Percentiles rank a stretch among this genome's conserved stretches.
These are phyloP conservation scores for Drosophila baimaii DNA, from an alignment of 1,140 invertebrate species.

Conservation along the genomic window DNA sequence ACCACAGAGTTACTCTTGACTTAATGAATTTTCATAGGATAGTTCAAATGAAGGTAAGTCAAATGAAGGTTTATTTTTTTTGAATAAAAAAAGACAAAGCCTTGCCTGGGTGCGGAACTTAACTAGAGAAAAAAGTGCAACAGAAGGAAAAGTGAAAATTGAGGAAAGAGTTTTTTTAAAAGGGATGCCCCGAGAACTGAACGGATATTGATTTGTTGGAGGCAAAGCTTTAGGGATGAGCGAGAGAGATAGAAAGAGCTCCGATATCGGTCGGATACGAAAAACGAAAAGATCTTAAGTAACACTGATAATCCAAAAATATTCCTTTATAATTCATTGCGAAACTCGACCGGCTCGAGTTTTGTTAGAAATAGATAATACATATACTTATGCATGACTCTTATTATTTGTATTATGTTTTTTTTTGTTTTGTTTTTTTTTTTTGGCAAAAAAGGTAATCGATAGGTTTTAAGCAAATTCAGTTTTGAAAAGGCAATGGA, in stretches of 20 bases:
- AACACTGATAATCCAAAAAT: conserved; percentile 57
- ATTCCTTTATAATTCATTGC: conserved; percentile 45
- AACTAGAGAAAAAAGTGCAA: conserved; percentile 36
- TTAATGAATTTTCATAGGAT: conserved; percentile 6
- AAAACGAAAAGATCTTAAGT: conserved; percentile 58
- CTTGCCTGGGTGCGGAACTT: conserved; percentile 22
- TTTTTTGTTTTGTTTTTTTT: conserved; percentile 28
- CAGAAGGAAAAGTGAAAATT: conserved; percentile 27
- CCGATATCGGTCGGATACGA: conserved; percentile 32
- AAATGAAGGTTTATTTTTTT: conserved; percentile 4
- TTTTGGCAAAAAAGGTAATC: conserved; percentile 64
- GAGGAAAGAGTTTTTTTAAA: conserved; percentile 26
- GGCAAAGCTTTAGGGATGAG: conserved; percentile 41
- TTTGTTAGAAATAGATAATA: conserved; percentile 67
- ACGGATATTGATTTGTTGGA: conserved; percentile 11
- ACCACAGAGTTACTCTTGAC: conserved; percentile 20
- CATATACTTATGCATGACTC: conserved; percentile 77
- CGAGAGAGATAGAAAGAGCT: conserved; percentile 9
- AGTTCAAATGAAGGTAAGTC: conserved; percentile 6
- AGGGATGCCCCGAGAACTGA: conserved; percentile 31
- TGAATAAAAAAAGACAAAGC: conserved; percentile 8
- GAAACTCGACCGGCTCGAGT: conserved; percentile 44
- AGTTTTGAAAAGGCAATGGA: conserved; percentile 57
- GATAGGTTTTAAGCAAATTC: conserved; percentile 66
- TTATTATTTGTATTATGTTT: conserved; percentile 32